Conservation (phyloP, 2,888 invertebrate species). For the Incurvaria masculella region DNA sequence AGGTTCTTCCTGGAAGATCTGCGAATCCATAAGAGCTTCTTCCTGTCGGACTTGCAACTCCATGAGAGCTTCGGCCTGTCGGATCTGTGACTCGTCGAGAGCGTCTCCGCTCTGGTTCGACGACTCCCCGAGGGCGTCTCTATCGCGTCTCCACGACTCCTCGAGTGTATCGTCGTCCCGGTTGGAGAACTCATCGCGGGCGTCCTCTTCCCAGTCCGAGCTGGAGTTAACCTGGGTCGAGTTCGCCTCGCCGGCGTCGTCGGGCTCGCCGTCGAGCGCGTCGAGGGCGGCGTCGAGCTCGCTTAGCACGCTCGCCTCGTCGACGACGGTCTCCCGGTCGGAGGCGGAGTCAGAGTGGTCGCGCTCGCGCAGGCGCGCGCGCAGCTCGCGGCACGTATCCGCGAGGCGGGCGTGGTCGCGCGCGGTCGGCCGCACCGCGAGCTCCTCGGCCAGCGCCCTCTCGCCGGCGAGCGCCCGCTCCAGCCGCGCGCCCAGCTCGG, state of each 20-base stretch:
- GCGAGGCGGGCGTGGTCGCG: constrained; percentile 56
- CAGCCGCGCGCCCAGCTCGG: constrained; percentile 28
- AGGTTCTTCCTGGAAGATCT: too few species aligned
- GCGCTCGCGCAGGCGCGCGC: constrained; percentile 27
- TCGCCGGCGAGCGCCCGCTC: constrained; percentile 26
- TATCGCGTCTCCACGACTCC: too few species aligned
- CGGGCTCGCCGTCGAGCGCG: constrained; percentile 43
- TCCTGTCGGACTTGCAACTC: too few species aligned
- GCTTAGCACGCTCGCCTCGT: constrained; percentile 15
- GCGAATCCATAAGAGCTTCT: too few species aligned
- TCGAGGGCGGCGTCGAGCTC: constrained; percentile 25
- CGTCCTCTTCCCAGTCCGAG: constrained; percentile 38
- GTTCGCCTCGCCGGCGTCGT: constrained; percentile 29
- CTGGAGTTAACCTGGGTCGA: constrained; percentile 36
- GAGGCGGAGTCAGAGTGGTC: constrained; percentile 17
- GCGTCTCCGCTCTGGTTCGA: too few species aligned
- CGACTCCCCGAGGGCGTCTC: too few species aligned
- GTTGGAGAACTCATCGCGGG: constrained; percentile 25
- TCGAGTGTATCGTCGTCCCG: too few species aligned
- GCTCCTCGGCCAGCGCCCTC: constrained; percentile 54
- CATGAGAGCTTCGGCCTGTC: too few species aligned
- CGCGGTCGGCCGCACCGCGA: constrained; percentile 57
- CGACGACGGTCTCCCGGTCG: constrained; percentile 20
- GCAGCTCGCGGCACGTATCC: constrained; percentile 33
- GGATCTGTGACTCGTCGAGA: too few species aligned